Percentiles rank a stretch among this genome's conserved stretches.
Conservation (phyloP, 2,888 invertebrate genomes). For the Endotricha flammealis region DNA sequence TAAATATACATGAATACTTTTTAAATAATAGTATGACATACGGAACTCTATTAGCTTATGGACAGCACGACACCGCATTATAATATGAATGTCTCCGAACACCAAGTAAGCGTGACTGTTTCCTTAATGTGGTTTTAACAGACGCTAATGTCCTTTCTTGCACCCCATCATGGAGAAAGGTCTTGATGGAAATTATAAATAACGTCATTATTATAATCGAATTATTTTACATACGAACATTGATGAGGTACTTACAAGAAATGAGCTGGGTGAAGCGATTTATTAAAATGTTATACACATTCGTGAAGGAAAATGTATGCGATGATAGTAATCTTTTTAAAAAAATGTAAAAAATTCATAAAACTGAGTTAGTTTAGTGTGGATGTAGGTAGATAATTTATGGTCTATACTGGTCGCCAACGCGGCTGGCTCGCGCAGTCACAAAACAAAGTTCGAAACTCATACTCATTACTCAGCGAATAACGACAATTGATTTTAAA, state of each 20-base stretch:
- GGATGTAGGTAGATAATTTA: too few species aligned
- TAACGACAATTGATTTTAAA: too few species aligned
- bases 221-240: background rate
- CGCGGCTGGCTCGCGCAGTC: too few species aligned
- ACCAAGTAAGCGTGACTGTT: conserved; percentile 52
- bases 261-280: background rate
- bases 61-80: background rate
- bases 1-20: too few species aligned
- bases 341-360: conserved; percentile 7
- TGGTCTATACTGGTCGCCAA: too few species aligned
- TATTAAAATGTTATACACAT: too few species aligned
- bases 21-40: too few species aligned
- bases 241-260: background rate
- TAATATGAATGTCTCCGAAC: background rate
- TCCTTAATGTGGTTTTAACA: conserved; percentile 70
- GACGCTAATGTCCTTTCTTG: conserved; percentile 62
- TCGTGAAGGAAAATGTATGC: too few species aligned
- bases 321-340: too few species aligned
- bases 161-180: conserved; percentile 10
- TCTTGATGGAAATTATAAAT: background rate
- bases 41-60: background rate
- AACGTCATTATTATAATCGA: background rate
- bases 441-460: too few species aligned
- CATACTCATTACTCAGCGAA: too few species aligned
- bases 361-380: conserved; percentile 17